Evolutionary conservation across 2,797 vertebrate species (phyloP).

Genomic region (Leptoclinus maculatus): DNA sequence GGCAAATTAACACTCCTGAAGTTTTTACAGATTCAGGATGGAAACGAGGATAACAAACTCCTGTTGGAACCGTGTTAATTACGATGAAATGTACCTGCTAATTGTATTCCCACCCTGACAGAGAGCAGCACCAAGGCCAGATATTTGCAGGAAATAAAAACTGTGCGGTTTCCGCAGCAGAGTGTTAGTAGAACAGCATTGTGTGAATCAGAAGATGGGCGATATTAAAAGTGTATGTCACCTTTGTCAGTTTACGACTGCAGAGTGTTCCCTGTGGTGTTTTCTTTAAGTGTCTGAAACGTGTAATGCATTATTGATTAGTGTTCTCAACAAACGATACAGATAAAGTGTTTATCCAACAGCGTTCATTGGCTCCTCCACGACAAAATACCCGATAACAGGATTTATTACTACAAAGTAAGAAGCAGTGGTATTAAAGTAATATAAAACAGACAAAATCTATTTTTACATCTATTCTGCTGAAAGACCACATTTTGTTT

Average conservation of each 20-base stretch:
- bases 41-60: neutral
- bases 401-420: constrained; percentile 4
- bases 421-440: neutral
- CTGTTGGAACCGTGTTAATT: constrained; percentile 21
- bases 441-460: neutral
- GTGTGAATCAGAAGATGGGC: constrained; percentile 16
- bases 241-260: constrained; percentile 8
- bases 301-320: constrained; percentile 44
- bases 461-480: neutral
- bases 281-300: constrained; percentile 27
- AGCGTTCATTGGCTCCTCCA: constrained; percentile 9
- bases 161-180: neutral
- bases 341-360: constrained; percentile 24
- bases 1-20: constrained; percentile 13
- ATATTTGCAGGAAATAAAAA: constrained; percentile 12
- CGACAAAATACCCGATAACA: constrained; percentile 18
- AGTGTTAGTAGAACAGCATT: neutral
- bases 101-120: neutral
- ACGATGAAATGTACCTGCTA: constrained; percentile 19
- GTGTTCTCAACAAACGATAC: constrained; percentile 16
- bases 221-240: constrained; percentile 31
- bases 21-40: constrained; percentile 14
- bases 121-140: neutral
- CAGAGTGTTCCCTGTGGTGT: constrained; percentile 15
- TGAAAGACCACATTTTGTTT: neutral